These are phyloP conservation scores for Meghimatium bilineatum DNA, from an alignment of 2,888 invertebrate species.

Conservation along the genomic window DNA sequence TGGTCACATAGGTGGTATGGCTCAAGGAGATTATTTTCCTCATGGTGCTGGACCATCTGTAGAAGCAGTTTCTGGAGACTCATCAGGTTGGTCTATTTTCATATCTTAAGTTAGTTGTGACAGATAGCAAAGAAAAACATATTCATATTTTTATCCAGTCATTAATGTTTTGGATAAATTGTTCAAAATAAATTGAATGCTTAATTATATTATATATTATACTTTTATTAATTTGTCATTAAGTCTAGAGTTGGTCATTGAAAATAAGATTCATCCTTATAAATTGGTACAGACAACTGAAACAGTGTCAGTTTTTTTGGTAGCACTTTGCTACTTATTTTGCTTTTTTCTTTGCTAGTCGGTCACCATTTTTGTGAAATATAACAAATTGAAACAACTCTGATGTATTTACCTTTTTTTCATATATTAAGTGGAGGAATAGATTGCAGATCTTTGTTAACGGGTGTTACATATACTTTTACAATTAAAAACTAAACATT, in stretches of 20 bases:
- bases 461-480: too few species aligned
- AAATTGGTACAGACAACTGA: neutral
- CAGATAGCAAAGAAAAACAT: conserved; percentile 20
- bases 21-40: conserved; percentile 29
- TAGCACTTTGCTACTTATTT: neutral
- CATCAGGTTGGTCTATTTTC: conserved; percentile 47
- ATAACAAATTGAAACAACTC: conserved; percentile 19
- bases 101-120: neutral
- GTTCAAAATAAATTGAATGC: neutral
- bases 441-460: too few species aligned
- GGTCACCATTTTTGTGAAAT: neutral
- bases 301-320: neutral
- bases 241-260: neutral
- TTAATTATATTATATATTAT: neutral
- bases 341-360: conserved; percentile 5
- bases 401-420: neutral
- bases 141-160: neutral
- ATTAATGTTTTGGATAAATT: neutral
- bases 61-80: conserved; percentile 40
- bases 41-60: conserved; percentile 40
- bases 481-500: too few species aligned
- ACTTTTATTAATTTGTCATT: neutral
- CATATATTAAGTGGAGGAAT: too few species aligned
- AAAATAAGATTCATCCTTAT: neutral
- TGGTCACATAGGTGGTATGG: conserved; percentile 26